These are phyloP conservation scores for Gila robusta DNA, from an alignment of 2,797 vertebrate genomes.

Conservation along the genomic window DNA sequence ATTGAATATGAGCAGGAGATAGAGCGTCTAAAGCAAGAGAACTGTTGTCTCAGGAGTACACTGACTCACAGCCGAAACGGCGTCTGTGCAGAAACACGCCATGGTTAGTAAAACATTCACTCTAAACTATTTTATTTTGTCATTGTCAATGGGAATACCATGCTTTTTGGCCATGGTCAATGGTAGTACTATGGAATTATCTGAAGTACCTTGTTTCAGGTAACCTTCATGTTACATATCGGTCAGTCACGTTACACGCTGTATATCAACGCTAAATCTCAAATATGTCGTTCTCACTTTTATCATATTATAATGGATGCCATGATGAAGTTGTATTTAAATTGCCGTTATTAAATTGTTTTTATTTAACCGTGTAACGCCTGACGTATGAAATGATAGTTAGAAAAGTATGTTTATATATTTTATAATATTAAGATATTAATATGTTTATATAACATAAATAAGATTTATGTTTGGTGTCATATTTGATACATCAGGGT, in stretches of 20 bases:
- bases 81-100: not conserved
- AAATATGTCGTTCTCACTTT: not conserved
- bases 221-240: not conserved
- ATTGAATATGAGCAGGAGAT: conserved; percentile 53
- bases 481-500: too few species aligned
- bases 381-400: not conserved
- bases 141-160: not conserved
- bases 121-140: not conserved
- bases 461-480: not conserved
- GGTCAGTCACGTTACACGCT: not conserved
- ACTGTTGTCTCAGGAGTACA: conserved; percentile 43
- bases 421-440: too few species aligned
- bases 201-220: not conserved
- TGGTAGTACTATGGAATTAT: not conserved
- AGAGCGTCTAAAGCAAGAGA: conserved; percentile 52
- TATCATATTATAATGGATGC: not conserved
- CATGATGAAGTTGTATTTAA: not conserved
- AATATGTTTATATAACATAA: not conserved
- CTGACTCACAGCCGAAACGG: conserved; percentile 4
- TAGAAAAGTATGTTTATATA: not conserved
- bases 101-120: not conserved
- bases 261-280: not conserved
- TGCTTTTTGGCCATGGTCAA: not conserved
- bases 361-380: not conserved
- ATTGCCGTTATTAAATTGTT: not conserved